Conservation (phyloP, 2,888 invertebrate species). For the Drosophila austrosaltans region DNA sequence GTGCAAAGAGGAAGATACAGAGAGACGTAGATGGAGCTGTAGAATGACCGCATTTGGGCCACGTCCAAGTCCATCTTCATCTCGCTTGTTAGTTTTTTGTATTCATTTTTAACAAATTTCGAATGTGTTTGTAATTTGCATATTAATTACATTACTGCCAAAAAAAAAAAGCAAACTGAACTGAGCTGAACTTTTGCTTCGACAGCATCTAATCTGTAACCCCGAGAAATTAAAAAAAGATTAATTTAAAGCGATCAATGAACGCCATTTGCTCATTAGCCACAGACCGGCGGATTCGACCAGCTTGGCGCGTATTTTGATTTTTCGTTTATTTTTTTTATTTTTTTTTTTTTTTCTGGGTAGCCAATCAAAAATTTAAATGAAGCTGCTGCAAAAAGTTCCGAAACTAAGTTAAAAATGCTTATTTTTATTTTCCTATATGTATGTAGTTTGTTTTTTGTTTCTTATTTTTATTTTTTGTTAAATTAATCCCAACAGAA, state of each 20-base stretch:
- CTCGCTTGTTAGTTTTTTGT: slow-evolving; percentile 22
- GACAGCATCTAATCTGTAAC: slow-evolving; percentile 77
- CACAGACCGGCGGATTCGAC: slow-evolving; percentile 62
- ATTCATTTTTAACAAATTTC: slow-evolving; percentile 33
- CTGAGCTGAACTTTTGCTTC: slow-evolving; percentile 72
- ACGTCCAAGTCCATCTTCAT: slow-evolving; percentile 44
- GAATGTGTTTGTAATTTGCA: slow-evolving; percentile 72
- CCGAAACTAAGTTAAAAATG: slow-evolving; percentile 69
- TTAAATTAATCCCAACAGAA: slow-evolving; percentile 68
- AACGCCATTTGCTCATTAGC: slow-evolving; percentile 78
- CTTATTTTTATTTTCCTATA: slow-evolving; percentile 30
- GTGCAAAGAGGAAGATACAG: slow-evolving; percentile 41
- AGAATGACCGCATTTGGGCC: slow-evolving; percentile 42
- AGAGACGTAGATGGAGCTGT: slow-evolving; percentile 2
- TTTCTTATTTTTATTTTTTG: slow-evolving; percentile 43
- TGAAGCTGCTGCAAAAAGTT: slow-evolving; percentile 72
- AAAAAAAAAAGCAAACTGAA: slow-evolving; percentile 44
- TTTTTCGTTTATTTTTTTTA: slow-evolving; percentile 1
- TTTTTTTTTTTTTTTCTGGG: slow-evolving; percentile 37
- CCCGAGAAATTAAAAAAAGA: slow-evolving; percentile 77
- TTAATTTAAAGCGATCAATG: slow-evolving; percentile 79
- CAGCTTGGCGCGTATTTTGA: slow-evolving; percentile 50
- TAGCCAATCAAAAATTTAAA: slow-evolving; percentile 79
- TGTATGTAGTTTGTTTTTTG: slow-evolving; percentile 25
- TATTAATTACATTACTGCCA: slow-evolving; percentile 72